Conservation (phyloP, 2,888 invertebrate species). For the Pristionchus fissidentatus region DNA sequence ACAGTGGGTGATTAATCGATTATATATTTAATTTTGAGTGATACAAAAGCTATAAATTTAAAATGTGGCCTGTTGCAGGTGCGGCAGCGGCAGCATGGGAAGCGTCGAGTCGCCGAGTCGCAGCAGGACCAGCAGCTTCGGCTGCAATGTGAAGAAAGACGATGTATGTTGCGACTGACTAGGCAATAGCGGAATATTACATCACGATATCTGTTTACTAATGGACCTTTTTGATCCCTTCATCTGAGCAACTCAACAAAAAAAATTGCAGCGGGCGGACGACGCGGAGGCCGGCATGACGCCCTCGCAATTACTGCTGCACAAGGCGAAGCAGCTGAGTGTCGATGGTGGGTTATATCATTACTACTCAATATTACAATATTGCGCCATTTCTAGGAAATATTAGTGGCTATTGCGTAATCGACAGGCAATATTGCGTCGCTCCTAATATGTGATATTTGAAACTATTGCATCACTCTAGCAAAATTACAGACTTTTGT, state of each 20-base stretch:
- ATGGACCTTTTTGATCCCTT: not conserved
- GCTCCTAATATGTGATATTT: not conserved
- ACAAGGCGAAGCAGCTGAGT: conserved; percentile 40
- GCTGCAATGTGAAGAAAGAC: not conserved
- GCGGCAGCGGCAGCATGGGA: conserved; percentile 45
- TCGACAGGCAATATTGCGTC: too few species aligned
- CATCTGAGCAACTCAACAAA: not conserved
- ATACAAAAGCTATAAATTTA: not conserved
- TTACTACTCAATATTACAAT: too few species aligned
- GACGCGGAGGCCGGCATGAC: conserved; percentile 14
- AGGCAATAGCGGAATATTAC: not conserved
- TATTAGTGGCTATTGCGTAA: too few species aligned
- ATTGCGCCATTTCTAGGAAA: too few species aligned
- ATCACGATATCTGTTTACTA: too few species aligned
- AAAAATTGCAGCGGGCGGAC: not conserved
- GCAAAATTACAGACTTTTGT: too few species aligned
- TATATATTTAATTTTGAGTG: not conserved
- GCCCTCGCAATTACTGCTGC: conserved; percentile 22
- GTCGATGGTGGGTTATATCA: conserved; percentile 31
- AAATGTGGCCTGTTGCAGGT: conserved; percentile 12
- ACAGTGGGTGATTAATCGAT: not conserved
- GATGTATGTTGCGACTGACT: conserved; percentile 11
- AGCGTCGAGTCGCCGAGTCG: conserved; percentile 48
- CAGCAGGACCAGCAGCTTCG: conserved; percentile 18
- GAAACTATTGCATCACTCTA: not conserved